These are phyloP conservation scores for Dasypolia templi DNA, from an alignment of 2,888 invertebrate species.

Conservation along the genomic window DNA sequence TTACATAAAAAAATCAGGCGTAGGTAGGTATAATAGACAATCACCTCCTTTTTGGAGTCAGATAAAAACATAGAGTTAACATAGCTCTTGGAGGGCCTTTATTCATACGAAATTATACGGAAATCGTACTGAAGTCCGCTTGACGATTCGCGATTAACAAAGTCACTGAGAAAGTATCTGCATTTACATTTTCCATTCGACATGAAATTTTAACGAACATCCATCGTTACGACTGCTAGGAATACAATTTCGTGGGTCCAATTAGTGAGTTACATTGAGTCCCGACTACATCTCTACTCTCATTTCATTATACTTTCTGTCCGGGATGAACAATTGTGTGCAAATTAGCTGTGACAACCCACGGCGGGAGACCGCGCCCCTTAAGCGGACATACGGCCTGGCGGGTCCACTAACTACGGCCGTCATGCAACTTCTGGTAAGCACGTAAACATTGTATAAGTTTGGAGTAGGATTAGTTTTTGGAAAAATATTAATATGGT, in stretches of 20 bases:
- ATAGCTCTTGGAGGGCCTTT: slow-evolving; percentile 1
- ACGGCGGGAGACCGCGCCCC: slow-evolving; percentile 76
- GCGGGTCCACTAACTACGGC: slow-evolving; percentile 26
- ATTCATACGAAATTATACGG: slow-evolving; percentile 47
- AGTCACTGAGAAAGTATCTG: slow-evolving; percentile 73
- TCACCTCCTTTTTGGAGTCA: background rate
- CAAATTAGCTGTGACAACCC: slow-evolving; percentile 88
- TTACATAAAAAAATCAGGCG: background rate
- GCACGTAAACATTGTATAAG: slow-evolving; percentile 10
- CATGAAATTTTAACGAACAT: slow-evolving; percentile 80
- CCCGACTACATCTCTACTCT: slow-evolving; percentile 82
- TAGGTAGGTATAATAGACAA: background rate
- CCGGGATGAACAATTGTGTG: slow-evolving; percentile 87
- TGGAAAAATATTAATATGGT: no score
- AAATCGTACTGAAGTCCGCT: slow-evolving; percentile 63
- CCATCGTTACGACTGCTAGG: slow-evolving; percentile 72
- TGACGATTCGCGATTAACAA: slow-evolving; percentile 73
- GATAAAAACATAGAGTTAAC: slow-evolving; percentile 1
- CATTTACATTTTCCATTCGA: slow-evolving; percentile 77
- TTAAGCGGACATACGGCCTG: slow-evolving; percentile 72
- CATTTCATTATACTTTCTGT: slow-evolving; percentile 86
- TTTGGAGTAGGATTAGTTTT: slow-evolving; percentile 15
- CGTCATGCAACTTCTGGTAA: slow-evolving; percentile 7
- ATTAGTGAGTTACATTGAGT: slow-evolving; percentile 84
- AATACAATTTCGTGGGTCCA: slow-evolving; percentile 80